Evolutionary conservation across 2,113 vertebrate species (phyloP).

Genomic region (Suricata suricatta): DNA sequence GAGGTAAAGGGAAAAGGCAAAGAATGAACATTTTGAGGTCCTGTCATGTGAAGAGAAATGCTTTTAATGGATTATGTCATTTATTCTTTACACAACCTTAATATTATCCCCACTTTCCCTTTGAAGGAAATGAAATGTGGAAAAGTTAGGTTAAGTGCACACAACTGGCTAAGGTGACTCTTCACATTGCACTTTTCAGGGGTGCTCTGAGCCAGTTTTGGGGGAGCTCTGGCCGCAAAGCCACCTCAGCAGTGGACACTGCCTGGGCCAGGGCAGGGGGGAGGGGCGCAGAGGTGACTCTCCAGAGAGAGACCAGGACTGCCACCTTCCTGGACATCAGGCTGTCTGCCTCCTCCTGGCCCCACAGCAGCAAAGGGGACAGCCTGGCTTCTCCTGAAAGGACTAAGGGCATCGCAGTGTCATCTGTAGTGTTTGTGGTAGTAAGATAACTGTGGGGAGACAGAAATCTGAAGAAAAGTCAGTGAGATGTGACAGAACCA

Average conservation of each 20-base stretch:
- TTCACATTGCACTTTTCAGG: not conserved
- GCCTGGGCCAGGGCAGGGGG: accelerated
- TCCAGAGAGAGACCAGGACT: not conserved
- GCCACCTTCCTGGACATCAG: accelerated
- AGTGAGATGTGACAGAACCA: not conserved
- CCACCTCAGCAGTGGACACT: no score
- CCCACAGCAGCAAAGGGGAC: not conserved
- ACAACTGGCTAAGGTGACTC: not conserved
- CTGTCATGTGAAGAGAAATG: not conserved
- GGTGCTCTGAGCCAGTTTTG: not conserved
- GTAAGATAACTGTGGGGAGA: not conserved
- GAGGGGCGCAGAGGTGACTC: not conserved
- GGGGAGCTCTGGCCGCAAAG: not conserved
- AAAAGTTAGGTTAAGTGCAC: not conserved
- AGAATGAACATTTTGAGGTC: not conserved
- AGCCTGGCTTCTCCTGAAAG: not conserved
- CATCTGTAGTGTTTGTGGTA: not conserved
- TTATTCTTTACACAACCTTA: not conserved
- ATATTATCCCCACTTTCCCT: not conserved
- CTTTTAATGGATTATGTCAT: not conserved
- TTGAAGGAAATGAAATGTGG: not conserved
- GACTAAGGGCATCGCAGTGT: not conserved
- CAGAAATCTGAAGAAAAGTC: not conserved
- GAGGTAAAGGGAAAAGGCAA: not conserved
- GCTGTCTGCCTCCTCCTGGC: no score